Base-by-base conservation (phyloP, 30 jellyfish, hydroid and myxozoan species). In the Aurelia sp. region DNA sequence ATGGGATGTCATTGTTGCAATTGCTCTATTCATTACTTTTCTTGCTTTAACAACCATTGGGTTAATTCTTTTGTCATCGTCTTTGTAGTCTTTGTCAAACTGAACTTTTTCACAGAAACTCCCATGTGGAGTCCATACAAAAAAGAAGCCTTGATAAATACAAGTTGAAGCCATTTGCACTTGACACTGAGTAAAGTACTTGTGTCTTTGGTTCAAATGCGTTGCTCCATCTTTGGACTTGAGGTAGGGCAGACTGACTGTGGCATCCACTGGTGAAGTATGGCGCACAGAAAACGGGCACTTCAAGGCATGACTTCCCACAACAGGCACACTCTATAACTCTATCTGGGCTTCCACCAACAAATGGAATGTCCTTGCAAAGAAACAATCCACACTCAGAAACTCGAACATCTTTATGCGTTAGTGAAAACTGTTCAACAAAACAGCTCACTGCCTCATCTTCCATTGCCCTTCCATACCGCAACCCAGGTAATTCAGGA, bases 271-370 rank as follows among this genome's bases (percentile, higher is more conserved):
- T 2, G 71, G 84, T 12, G 30, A 35, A 3, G 16, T 40, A 27
- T 40, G 51, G 18, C 40, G 19, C 71, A 86, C 66, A 13, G 91
- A 86, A 31, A 9, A 76, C 11, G 91, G 96, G 63, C 96, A 69
- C 63, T 88, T 79, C 96, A 40, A 88, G 60, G 73, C 96, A 88
- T 3, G 83, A 90, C 59, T 64, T 58, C 57, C 73, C 91, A 72
- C 91, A 77, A 51, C 96, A 76, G 20, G 27, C 37, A 58, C 96
- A 88, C 13, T n/a, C 63, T 23, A 78, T 70, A 48, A 78, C 73
- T 55, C 92, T n/a, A 69, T 78, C 96, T 18, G 92, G 96, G 75
- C 96, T 88, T 19, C 84, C 96, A 66, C 96, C 96, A 19, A 80
- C 62, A 67, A 65, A 80, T 16, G 83, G 83, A 12, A 80, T 4